These are phyloP conservation scores for Tachuris rubrigastra DNA, from an alignment of 2,113 vertebrate species.

Conservation along the genomic window DNA sequence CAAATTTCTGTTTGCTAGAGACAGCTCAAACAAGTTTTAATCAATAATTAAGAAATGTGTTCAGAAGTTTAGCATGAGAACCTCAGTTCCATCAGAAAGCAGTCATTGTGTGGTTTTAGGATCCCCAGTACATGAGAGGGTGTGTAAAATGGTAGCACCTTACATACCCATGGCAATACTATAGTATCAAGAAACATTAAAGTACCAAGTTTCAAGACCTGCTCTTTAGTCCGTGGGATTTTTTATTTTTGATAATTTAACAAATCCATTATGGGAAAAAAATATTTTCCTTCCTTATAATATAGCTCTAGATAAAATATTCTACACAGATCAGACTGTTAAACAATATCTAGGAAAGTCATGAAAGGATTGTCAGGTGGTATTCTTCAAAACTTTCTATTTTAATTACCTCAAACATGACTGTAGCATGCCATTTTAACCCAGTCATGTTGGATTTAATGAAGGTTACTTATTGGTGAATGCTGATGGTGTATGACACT, in stretches of 20 bases:
- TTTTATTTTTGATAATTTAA: neutral
- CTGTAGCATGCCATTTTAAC: neutral
- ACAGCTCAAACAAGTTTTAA: constrained; percentile 10
- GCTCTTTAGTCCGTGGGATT: neutral
- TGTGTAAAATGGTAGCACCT: neutral
- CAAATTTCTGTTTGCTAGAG: constrained; percentile 13
- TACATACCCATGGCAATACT: neutral
- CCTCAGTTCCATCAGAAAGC: neutral
- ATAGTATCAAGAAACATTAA: neutral
- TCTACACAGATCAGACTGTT: neutral
- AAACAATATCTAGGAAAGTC: neutral
- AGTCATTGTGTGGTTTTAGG: neutral
- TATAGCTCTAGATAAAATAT: neutral
- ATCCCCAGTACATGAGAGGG: neutral
- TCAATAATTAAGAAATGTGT: constrained; percentile 6
- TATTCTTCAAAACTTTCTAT: neutral
- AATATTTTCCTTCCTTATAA: neutral
- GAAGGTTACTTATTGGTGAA: neutral
- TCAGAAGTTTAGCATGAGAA: neutral
- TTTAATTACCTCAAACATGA: neutral
- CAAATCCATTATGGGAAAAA: neutral
- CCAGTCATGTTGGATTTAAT: neutral
- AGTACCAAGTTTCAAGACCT: neutral
- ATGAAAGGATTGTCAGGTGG: neutral
- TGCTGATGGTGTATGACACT: neutral